Percentiles rank a stretch among this genome's conserved stretches.
Evolutionary conservation across 2,888 invertebrate genomes (phyloP).

Genomic region (Callosobruchus maculatus): DNA sequence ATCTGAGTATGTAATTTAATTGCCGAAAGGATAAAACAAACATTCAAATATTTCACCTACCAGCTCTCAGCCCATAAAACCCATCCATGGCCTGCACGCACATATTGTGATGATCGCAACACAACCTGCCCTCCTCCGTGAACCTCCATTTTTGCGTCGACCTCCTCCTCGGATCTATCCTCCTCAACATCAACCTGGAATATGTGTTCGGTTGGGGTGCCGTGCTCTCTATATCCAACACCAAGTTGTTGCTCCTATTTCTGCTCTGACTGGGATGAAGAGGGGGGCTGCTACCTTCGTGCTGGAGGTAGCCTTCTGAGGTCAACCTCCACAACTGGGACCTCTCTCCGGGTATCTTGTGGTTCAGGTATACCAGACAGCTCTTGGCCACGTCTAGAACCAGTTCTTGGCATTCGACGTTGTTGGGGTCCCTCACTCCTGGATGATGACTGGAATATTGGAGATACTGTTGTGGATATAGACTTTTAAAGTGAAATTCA

Average conservation of each 20-base stretch:
- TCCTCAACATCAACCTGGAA: slow-evolving; percentile 73
- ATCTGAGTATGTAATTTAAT: too few relatives aligned
- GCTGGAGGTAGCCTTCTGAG: slow-evolving; percentile 81
- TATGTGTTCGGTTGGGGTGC: slow-evolving; percentile 81
- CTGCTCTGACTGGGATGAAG: slow-evolving; percentile 42
- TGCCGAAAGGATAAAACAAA: too few relatives aligned
- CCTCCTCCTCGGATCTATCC: slow-evolving; percentile 77
- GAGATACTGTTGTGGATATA: neutral
- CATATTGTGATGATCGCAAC: slow-evolving; percentile 84
- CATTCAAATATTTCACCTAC: slow-evolving; percentile 25
- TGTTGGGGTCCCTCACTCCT: slow-evolving; percentile 45
- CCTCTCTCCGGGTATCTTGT: slow-evolving; percentile 68
- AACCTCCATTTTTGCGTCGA: slow-evolving; percentile 94
- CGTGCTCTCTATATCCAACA: slow-evolving; percentile 75
- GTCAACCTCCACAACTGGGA: slow-evolving; percentile 95
- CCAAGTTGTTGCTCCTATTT: slow-evolving; percentile 51
- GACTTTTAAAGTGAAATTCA: neutral
- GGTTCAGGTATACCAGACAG: slow-evolving; percentile 64
- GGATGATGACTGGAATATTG: slow-evolving; percentile 21
- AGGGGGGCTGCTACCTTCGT: slow-evolving; percentile 83
- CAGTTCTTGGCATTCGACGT: slow-evolving; percentile 69
- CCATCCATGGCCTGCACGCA: slow-evolving; percentile 76
- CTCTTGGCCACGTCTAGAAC: slow-evolving; percentile 75
- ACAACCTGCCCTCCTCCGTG: slow-evolving; percentile 76
- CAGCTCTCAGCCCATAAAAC: slow-evolving; percentile 53